Evolutionary conservation across 2,888 invertebrate genomes (phyloP).

Genomic region (Ophioninae sp.): DNA sequence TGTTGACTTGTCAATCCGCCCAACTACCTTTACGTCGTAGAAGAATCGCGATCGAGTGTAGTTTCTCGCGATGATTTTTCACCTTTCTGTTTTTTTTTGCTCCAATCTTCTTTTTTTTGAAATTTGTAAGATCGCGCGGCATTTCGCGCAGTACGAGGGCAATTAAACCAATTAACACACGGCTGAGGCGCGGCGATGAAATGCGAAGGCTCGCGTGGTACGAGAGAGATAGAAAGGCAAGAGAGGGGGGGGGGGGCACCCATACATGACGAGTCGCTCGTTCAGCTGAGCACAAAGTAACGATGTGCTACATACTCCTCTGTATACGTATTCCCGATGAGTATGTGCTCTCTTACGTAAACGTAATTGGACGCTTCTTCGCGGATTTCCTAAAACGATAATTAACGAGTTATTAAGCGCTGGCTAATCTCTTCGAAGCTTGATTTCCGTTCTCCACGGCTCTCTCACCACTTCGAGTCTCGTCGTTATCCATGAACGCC

Average conservation of each 20-base stretch:
- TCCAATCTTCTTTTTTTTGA: conserved; percentile 16
- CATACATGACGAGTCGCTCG: neutral
- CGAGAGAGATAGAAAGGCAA: conserved; percentile 13
- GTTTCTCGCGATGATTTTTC: conserved; percentile 32
- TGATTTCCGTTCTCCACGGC: conserved; percentile 1
- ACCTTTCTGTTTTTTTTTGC: conserved; percentile 17
- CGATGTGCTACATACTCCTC: neutral
- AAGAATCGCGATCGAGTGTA: neutral
- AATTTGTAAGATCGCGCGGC: conserved; percentile 42
- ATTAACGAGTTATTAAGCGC: conserved; percentile 81
- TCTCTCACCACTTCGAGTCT: conserved; percentile 44
- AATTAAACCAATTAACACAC: conserved; percentile 80
- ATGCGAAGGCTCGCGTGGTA: conserved; percentile 44
- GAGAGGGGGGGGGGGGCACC: neutral
- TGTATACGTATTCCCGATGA: conserved; percentile 59
- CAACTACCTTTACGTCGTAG: neutral
- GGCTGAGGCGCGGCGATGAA: conserved; percentile 53
- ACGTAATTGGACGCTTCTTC: conserved; percentile 77
- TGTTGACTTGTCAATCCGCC: neutral
- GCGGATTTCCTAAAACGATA: conserved; percentile 81
- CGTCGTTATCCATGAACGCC: conserved; percentile 70
- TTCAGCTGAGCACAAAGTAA: neutral
- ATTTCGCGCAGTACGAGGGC: conserved; percentile 68
- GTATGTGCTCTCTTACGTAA: conserved; percentile 77
- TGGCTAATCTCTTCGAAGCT: conserved; percentile 67